Percentiles rank a stretch among this genome's conserved stretches.
phyloP scores from a whole-genome alignment of 2,888 invertebrate genomes.

The Geotrupes spiniger region DNA sequence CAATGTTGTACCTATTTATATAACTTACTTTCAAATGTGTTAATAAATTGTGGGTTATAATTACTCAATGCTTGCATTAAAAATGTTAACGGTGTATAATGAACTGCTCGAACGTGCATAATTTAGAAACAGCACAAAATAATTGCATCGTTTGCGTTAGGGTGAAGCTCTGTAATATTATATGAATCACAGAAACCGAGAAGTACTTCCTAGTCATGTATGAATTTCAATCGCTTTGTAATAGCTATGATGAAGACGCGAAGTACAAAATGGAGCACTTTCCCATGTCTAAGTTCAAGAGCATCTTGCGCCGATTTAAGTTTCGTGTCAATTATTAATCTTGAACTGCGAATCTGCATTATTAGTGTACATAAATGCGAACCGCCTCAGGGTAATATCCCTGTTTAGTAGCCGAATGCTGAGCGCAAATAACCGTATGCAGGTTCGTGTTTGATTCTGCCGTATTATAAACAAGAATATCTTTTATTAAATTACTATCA shows the following conservation, averaged over 20 bases:
- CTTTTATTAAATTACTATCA: conserved; percentile 31
- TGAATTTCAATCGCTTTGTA: conserved; percentile 10
- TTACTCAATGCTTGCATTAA: no score
- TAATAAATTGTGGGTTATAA: no score
- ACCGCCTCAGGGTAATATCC: conserved; percentile 15
- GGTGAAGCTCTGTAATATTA: not conserved
- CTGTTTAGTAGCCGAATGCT: conserved; percentile 22
- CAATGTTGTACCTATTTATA: no score
- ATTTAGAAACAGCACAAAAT: no score
- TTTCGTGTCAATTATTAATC: conserved; percentile 33
- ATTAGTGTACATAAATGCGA: conserved; percentile 31
- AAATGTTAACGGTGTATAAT: no score
- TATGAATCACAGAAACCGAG: conserved; percentile 1
- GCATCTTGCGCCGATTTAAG: conserved; percentile 11
- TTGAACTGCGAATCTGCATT: conserved; percentile 30
- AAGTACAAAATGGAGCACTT: conserved; percentile 15
- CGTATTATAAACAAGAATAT: conserved; percentile 32
- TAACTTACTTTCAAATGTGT: no score
- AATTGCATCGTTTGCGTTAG: no score
- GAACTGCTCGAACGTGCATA: no score
- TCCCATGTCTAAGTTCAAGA: conserved; percentile 20
- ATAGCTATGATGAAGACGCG: conserved; percentile 8
- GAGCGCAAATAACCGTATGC: conserved; percentile 28
- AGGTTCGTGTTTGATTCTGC: conserved; percentile 30
- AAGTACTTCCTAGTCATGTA: conserved; percentile 12